These are phyloP conservation scores for Lacerta agilis DNA, from an alignment of 2,797 vertebrate species.

Conservation along the genomic window DNA sequence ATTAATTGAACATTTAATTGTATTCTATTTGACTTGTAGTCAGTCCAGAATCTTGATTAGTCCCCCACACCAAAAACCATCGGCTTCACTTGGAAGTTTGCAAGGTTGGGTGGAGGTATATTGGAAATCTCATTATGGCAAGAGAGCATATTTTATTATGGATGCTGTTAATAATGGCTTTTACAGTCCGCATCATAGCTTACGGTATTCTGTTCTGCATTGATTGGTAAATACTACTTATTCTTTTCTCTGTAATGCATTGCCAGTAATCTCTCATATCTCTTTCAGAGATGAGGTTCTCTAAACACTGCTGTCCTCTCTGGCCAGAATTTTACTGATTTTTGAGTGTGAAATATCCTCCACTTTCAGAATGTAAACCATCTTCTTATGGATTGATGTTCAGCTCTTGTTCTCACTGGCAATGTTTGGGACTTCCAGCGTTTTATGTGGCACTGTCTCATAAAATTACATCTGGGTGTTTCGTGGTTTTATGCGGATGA, in stretches of 20 bases:
- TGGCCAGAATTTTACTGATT: not conserved
- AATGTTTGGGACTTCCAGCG: not conserved
- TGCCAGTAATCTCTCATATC: not conserved
- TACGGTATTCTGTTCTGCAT: constrained; percentile 6
- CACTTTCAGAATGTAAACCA: not conserved
- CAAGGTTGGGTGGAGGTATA: not conserved
- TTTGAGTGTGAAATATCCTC: not conserved
- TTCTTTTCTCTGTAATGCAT: not conserved
- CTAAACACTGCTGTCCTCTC: not conserved
- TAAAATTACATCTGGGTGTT: constrained; percentile 3
- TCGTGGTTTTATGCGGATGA: not conserved
- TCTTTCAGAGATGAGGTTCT: not conserved
- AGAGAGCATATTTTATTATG: not conserved
- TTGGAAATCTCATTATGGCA: not conserved
- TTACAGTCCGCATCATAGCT: not conserved
- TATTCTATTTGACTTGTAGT: constrained; percentile 2
- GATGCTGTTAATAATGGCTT: constrained; percentile 34
- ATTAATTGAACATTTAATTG: constrained; percentile 48
- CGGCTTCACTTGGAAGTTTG: constrained; percentile 30
- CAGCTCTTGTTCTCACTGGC: not conserved
- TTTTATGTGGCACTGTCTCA: not conserved
- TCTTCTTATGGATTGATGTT: not conserved
- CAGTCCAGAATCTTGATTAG: constrained; percentile 9
- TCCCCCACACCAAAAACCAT: constrained; percentile 28
- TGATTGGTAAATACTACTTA: not conserved